A percentile compares a stretch with the other conserved stretches of the same genome.
phyloP scores from a whole-genome alignment of 2,888 invertebrate genomes.

The Chymomyza caudatula region DNA sequence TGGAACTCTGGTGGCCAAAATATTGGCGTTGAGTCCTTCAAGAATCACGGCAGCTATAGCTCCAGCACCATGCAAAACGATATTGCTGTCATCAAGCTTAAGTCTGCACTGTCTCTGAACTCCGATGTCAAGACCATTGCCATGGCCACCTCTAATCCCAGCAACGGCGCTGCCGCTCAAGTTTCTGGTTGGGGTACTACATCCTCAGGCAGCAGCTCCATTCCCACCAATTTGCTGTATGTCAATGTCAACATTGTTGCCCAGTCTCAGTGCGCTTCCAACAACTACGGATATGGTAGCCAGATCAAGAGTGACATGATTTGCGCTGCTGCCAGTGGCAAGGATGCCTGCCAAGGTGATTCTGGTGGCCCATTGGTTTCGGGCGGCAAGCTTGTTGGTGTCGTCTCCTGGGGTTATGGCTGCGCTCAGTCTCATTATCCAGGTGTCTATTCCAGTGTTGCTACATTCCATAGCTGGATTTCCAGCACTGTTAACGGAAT shows the following conservation, averaged over 20 bases:
- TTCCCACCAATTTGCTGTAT: slow-evolving; percentile 39
- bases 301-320: slow-evolving; percentile 46
- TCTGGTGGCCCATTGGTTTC: slow-evolving; percentile 62
- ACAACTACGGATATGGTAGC: slow-evolving; percentile 36
- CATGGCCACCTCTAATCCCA: slow-evolving; percentile 60
- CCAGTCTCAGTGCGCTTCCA: slow-evolving; percentile 16
- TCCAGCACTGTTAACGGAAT: slow-evolving; percentile 36
- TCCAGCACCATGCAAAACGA: slow-evolving; percentile 78
- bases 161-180: slow-evolving; percentile 60
- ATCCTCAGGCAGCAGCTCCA: slow-evolving; percentile 37
- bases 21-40: slow-evolving; percentile 21
- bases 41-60: slow-evolving; percentile 35
- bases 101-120: slow-evolving; percentile 49
- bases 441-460: slow-evolving; percentile 76
- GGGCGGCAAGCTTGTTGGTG: slow-evolving; percentile 51
- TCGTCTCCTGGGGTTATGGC: slow-evolving; percentile 78
- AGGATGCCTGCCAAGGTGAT: slow-evolving; percentile 77
- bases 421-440: slow-evolving; percentile 75
- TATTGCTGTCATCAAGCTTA: slow-evolving; percentile 80
- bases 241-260: slow-evolving; percentile 45
- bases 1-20: slow-evolving; percentile 54
- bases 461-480: slow-evolving; percentile 42
- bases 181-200: slow-evolving; percentile 76
- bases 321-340: slow-evolving; percentile 41
- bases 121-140: slow-evolving; percentile 45